Evolutionary conservation across 2,797 vertebrate genomes (phyloP).

Genomic region (Octomys mimax): DNA sequence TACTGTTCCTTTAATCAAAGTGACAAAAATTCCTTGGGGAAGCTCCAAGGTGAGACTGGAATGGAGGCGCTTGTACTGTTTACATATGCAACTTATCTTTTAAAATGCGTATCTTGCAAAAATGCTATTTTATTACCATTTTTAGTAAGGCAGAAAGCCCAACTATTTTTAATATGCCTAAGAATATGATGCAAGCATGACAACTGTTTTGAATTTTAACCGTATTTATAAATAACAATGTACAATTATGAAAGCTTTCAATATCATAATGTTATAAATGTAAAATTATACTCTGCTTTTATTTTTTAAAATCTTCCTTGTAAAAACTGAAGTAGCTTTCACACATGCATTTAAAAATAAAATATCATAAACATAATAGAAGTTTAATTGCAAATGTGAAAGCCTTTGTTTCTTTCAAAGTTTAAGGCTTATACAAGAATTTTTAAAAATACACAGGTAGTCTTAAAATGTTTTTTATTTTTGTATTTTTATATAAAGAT

Average conservation of each 20-base stretch:
- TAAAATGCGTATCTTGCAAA: constrained; percentile 37
- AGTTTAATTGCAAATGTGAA: constrained; percentile 47
- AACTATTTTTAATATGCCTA: constrained; percentile 64
- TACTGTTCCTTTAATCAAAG: constrained; percentile 58
- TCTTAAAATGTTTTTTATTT: constrained; percentile 45
- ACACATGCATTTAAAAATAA: constrained; percentile 60
- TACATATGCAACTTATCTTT: constrained; percentile 42
- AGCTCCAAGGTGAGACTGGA: constrained; percentile 43
- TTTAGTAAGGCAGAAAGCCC: constrained; percentile 37
- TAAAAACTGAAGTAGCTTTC: constrained; percentile 60
- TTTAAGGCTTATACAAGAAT: constrained; percentile 56
- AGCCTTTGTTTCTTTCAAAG: constrained; percentile 23
- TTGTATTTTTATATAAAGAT: constrained; percentile 48
- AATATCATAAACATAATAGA: constrained; percentile 54
- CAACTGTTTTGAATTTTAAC: background rate
- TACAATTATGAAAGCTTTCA: constrained; percentile 56
- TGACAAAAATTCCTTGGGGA: constrained; percentile 44
- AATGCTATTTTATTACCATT: constrained; percentile 36
- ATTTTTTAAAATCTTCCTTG: constrained; percentile 55
- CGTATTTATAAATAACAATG: constrained; percentile 49
- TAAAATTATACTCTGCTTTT: constrained; percentile 37
- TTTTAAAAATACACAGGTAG: constrained; percentile 16
- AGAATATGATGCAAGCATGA: constrained; percentile 54
- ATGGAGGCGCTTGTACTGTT: background rate
- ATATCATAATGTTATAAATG: constrained; percentile 41